These are phyloP conservation scores for Malurus melanocephalus DNA, from an alignment of 2,113 vertebrate species.

Conservation along the genomic window DNA sequence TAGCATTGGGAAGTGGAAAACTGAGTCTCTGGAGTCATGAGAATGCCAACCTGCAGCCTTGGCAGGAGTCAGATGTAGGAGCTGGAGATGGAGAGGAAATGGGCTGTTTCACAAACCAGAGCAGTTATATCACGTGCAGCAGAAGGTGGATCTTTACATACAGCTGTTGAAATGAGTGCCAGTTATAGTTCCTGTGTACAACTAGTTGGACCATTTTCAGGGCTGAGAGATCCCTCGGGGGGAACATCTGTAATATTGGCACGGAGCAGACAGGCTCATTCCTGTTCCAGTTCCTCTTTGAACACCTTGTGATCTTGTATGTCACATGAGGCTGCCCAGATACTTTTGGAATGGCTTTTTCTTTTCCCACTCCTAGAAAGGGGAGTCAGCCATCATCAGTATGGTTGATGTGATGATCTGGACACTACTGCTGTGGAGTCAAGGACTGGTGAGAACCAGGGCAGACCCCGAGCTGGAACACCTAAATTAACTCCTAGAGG, in stretches of 20 bases:
- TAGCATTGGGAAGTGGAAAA: background rate
- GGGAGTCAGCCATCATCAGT: background rate
- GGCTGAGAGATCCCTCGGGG: background rate
- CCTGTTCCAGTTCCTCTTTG: background rate
- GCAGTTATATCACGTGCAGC: background rate
- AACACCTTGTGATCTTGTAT: background rate
- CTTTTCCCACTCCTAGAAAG: background rate
- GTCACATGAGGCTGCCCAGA: background rate
- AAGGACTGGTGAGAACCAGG: background rate
- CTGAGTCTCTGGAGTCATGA: background rate
- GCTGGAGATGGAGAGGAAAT: background rate
- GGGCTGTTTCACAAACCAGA: background rate
- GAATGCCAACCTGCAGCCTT: background rate
- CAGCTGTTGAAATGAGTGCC: background rate
- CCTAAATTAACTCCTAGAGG: background rate
- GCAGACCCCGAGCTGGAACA: background rate
- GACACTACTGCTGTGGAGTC: background rate
- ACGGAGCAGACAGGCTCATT: background rate
- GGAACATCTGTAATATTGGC: rapidly evolving
- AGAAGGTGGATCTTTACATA: background rate
- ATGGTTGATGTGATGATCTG: background rate
- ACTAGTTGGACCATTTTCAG: background rate
- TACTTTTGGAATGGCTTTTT: background rate
- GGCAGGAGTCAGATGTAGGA: background rate
- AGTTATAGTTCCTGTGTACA: background rate